Conservation (phyloP, 2,797 vertebrate species). For the Limosa lapponica region DNA sequence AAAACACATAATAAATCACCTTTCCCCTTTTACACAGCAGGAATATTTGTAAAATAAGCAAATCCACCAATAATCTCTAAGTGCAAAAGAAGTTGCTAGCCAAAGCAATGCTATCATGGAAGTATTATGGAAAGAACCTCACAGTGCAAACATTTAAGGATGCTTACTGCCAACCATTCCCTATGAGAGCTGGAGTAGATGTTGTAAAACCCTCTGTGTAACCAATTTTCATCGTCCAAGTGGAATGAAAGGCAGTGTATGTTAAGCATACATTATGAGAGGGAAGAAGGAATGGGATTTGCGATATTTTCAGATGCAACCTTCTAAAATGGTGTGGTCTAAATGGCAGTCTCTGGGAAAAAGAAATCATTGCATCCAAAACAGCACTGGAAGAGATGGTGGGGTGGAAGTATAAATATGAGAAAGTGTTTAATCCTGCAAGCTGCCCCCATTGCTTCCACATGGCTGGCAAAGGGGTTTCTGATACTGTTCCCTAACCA, state of each 20-base stretch:
- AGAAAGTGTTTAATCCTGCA: neutral
- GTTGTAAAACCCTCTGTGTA: neutral
- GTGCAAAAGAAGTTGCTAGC: neutral
- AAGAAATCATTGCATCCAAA: neutral
- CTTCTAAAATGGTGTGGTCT: neutral
- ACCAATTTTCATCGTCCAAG: neutral
- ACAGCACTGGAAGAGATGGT: neutral
- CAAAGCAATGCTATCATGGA: neutral
- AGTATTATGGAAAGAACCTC: neutral
- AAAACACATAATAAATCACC: neutral
- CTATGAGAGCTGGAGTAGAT: neutral
- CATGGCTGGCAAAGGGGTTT: neutral
- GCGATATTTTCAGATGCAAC: neutral
- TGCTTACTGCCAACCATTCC: neutral
- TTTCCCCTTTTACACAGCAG: neutral
- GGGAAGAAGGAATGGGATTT: neutral
- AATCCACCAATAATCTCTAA: neutral
- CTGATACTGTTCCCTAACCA: neutral
- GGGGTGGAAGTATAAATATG: neutral
- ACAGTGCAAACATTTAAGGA: neutral
- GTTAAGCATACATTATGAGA: neutral
- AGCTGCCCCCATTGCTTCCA: neutral
- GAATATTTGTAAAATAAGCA: neutral
- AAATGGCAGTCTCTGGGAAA: neutral
- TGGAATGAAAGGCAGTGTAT: neutral